These are phyloP conservation scores for Rhinatrema bivittatum DNA, from an alignment of 2,797 vertebrate species.

Conservation along the genomic window DNA sequence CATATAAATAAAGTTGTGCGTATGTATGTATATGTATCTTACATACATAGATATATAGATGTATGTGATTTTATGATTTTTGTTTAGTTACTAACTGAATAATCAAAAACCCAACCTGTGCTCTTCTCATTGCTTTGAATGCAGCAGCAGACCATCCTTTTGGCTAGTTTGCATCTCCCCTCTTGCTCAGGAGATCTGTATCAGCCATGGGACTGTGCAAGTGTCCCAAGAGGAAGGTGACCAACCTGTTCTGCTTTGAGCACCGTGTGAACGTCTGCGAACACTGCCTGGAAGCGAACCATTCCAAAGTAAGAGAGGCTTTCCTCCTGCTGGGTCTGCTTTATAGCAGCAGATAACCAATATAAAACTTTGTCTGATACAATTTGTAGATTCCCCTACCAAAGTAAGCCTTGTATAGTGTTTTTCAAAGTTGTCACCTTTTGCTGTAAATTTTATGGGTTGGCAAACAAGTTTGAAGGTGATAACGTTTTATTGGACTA, in stretches of 20 bases:
- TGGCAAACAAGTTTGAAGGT: no score
- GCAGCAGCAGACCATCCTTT: neutral
- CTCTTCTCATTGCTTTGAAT: neutral
- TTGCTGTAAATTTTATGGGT: no score
- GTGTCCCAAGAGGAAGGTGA: constrained; percentile 89
- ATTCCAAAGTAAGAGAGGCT: constrained; percentile 72
- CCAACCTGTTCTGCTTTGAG: constrained; percentile 89
- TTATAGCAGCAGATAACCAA: no score
- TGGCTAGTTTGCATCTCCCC: neutral
- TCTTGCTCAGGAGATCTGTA: no score
- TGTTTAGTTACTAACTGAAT: no score
- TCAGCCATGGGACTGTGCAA: constrained; percentile 83
- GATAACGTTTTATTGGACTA: no score
- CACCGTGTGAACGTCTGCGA: constrained; percentile 91
- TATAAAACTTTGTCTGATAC: neutral
- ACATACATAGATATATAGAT: no score
- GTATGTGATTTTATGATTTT: no score
- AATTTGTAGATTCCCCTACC: neutral
- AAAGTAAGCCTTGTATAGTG: neutral
- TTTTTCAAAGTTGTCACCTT: neutral
- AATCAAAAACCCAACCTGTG: no score
- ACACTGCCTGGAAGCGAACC: constrained; percentile 85
- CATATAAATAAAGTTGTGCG: no score
- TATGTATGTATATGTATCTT: no score
- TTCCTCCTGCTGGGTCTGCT: no score